Evolutionary conservation across 2,113 vertebrate species (phyloP), one percentile per base, ranked within the genome.

Genomic region (Dinomys branickii): DNA sequence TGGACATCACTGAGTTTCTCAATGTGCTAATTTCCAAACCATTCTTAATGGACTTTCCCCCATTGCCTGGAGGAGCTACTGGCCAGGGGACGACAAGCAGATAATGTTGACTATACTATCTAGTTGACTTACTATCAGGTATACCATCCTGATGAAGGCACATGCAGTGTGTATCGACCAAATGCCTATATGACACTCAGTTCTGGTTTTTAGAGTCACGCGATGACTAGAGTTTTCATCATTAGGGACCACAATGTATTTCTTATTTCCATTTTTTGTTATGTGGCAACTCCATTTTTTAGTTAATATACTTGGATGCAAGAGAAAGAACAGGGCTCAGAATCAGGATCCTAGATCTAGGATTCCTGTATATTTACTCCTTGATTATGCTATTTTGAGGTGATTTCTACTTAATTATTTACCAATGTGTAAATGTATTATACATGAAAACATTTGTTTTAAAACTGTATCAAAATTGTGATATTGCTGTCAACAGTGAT

Each of bases 191-290:
- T 1, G 17, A 26, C 26, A 41, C 35, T 33, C 24, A 35, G 11
- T 35, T 44, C 26, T 14, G 5, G 63, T 9, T 33, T 33, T 54
- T 6, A 52, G 63, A 38, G 7, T 44, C 14, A 58, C 5, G 7
- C 14, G 20, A n/a, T 85, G 54, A 22, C 13, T 14, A 35, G 17
- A 35, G 47, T 81, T 54, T 30, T 19, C 7, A 20, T 30, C 47
- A 3, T 26, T 73, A 33, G 5, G 17, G 17, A 47, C 0, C 50
- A 12, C 3, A 41, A 5, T 1, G 0, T 1, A 19, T 14, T 8
- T 0, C 52, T 95, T 35, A 16, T 44, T 63, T 85, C 20, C 26
- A 44, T 44, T 67, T 30, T 77, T 80, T 63, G 38, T 9, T 38
- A 44, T 4, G 4, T 5, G 58, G 63, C 22, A 35, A 30, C 75